Evolutionary conservation across 1,140 invertebrate species (phyloP).

Genomic region (Drosophila obscura): DNA sequence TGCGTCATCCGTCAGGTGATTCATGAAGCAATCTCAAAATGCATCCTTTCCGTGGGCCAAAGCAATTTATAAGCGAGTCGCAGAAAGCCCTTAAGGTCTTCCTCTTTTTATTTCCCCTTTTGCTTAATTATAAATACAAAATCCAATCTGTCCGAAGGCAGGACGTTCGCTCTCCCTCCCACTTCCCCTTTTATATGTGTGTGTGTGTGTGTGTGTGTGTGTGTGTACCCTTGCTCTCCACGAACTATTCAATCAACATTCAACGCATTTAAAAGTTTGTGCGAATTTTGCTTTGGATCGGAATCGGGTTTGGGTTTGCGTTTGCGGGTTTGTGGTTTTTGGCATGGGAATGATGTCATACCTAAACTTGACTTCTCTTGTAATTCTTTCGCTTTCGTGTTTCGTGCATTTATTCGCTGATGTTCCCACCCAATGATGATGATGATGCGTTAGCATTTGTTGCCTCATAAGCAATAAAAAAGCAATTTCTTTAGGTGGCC

Average conservation of each 20-base stretch:
- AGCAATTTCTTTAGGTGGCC: conserved; percentile 55
- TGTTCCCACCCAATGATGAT: conserved; percentile 3
- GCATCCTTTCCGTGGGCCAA: conserved; percentile 47
- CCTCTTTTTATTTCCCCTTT: conserved; percentile 12
- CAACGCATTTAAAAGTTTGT: conserved; percentile 56
- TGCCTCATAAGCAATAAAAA: conserved; percentile 57
- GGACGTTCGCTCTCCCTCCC: conserved; percentile 1
- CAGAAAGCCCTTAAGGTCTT: conserved; percentile 26
- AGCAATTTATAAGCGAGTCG: conserved; percentile 45
- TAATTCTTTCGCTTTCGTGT: conserved; percentile 48
- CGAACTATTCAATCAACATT: conserved; percentile 53
- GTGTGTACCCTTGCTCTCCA: not conserved
- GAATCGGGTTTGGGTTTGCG: conserved; percentile 7
- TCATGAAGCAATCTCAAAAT: conserved; percentile 43
- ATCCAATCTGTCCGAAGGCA: conserved; percentile 13
- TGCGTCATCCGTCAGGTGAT: conserved; percentile 40
- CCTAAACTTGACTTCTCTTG: conserved; percentile 55
- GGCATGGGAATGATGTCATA: conserved; percentile 61
- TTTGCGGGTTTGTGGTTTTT: conserved; percentile 9
- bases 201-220: no score
- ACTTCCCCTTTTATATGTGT: not conserved
- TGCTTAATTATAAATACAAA: conserved; percentile 51
- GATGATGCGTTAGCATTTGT: conserved; percentile 47
- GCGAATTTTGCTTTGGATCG: conserved; percentile 14
- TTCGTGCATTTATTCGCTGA: conserved; percentile 49